Evolutionary conservation across 2,113 vertebrate genomes (phyloP).

Genomic region (Calcarius ornatus): DNA sequence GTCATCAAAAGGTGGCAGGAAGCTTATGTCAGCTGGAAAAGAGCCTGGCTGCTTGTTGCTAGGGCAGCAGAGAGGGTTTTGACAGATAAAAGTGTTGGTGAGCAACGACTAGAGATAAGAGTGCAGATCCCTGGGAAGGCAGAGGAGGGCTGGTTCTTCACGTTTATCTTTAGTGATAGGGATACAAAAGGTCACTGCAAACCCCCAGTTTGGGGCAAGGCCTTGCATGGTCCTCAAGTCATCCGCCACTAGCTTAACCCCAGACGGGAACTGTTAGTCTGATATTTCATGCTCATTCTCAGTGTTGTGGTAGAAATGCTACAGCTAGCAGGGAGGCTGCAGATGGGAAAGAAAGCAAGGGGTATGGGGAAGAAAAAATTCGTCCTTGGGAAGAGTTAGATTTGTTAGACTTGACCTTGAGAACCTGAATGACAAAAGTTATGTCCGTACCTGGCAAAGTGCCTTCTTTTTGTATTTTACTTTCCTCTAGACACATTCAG

Average conservation of each 20-base stretch:
- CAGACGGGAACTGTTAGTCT: neutral
- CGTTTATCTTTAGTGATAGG: conserved; percentile 23
- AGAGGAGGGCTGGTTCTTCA: neutral
- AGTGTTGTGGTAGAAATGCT: neutral
- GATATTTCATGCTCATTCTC: neutral
- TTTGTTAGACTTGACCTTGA: neutral
- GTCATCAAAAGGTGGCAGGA: conserved; percentile 55
- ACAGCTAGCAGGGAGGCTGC: neutral
- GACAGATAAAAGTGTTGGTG: conserved; percentile 47
- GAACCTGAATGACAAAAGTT: neutral
- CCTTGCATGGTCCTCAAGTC: neutral
- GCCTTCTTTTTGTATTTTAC: neutral
- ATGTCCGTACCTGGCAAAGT: neutral
- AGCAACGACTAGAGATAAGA: conserved; percentile 7
- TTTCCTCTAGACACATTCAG: neutral
- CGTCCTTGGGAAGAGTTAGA: neutral
- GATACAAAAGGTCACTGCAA: neutral
- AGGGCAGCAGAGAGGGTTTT: conserved; percentile 24
- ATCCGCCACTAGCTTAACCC: neutral
- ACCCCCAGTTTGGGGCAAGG: neutral
- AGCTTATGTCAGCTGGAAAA: conserved; percentile 55
- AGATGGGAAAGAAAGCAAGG: neutral
- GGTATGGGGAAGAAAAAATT: neutral
- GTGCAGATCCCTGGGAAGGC: neutral
- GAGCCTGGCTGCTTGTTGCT: conserved; percentile 34